A percentile compares a stretch with the other conserved stretches of the same genome.
Conservation (phyloP, 2,888 invertebrate species). For the Eilema caniola region DNA sequence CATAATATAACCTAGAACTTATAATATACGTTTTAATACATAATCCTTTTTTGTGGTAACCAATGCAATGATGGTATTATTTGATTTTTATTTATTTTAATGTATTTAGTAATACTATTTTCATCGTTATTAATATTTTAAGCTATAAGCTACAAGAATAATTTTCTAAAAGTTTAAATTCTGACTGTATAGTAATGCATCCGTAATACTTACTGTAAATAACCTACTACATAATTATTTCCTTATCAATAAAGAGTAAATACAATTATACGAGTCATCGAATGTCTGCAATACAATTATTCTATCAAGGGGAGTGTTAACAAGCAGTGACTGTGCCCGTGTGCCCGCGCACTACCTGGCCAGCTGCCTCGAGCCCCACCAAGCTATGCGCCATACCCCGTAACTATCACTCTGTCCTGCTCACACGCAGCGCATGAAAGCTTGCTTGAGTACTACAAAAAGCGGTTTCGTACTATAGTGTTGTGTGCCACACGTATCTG, state of each 20-base stretch:
- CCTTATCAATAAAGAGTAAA: constrained; percentile 61
- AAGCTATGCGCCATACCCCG: constrained; percentile 74
- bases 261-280: constrained; percentile 69
- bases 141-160: neutral
- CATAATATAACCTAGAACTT: too few relatives aligned
- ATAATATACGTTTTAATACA: too few relatives aligned
- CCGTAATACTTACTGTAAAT: constrained; percentile 1
- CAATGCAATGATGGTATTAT: too few relatives aligned
- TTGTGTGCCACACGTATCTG: constrained; percentile 63
- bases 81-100: too few relatives aligned
- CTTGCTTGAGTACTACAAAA: constrained; percentile 80
- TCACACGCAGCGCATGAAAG: constrained; percentile 74
- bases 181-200: neutral
- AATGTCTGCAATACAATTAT: constrained; percentile 75
- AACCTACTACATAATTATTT: constrained; percentile 48
- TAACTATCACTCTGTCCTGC: constrained; percentile 75
- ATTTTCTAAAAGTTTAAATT: neutral
- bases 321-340: constrained; percentile 81
- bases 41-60: too few relatives aligned
- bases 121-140: neutral
- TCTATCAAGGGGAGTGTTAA: constrained; percentile 80
- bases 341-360: constrained; percentile 83
- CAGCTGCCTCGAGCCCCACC: constrained; percentile 84
- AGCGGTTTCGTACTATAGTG: constrained; percentile 80
- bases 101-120: too few relatives aligned